Percentiles rank a stretch among this genome's conserved stretches.
Evolutionary conservation across 2,113 vertebrate species (phyloP).

Genomic region (Regulus satrapa): DNA sequence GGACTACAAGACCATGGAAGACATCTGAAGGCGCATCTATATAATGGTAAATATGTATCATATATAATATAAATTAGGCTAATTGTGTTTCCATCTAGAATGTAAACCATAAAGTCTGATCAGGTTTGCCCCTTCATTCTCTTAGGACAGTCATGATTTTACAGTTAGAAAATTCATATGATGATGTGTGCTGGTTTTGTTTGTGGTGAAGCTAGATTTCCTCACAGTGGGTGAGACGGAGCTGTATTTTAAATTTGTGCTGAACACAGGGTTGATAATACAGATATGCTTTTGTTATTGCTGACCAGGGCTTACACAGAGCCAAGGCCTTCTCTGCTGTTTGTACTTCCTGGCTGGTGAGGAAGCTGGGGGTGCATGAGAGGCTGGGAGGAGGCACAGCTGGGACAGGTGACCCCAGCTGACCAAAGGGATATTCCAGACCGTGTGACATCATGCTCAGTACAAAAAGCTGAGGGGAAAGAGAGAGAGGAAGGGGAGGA

Average conservation of each 20-base stretch:
- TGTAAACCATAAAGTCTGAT: background rate
- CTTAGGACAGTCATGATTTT: background rate
- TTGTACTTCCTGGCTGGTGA: fast-evolving
- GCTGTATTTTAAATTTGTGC: background rate
- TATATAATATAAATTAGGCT: background rate
- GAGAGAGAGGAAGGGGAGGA: background rate
- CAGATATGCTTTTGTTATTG: background rate
- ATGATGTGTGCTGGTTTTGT: background rate
- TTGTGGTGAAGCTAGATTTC: background rate
- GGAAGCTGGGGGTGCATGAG: fast-evolving
- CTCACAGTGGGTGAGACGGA: background rate
- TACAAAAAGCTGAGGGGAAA: background rate
- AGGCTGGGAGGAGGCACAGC: background rate
- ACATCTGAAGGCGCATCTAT: background rate
- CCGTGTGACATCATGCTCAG: background rate
- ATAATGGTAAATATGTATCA: background rate
- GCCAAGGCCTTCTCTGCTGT: background rate
- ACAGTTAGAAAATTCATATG: background rate
- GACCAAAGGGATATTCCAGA: background rate
- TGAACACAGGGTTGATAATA: background rate
- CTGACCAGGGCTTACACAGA: background rate
- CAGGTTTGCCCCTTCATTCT: background rate
- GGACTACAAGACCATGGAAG: background rate
- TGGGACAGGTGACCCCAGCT: background rate
- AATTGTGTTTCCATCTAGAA: background rate